Percentiles rank a stretch among this genome's conserved stretches.
Conservation (phyloP, 37 sponge, comb jelly and placozoan species). For the Oscarella lobularis region DNA sequence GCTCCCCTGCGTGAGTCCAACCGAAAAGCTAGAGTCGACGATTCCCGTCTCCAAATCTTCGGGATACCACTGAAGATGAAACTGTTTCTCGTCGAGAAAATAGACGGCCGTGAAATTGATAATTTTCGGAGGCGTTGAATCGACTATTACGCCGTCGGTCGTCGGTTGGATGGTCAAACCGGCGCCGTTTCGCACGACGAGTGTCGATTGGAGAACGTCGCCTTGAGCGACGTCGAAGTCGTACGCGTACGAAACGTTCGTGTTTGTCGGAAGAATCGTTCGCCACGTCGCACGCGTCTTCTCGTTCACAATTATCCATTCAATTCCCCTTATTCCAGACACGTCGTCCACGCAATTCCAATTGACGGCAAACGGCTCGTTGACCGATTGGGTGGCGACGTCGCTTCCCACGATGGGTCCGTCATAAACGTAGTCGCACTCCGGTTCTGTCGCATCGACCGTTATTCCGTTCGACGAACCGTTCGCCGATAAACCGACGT, state of each 20-base stretch:
- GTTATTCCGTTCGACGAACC: not conserved
- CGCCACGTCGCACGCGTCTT: not conserved
- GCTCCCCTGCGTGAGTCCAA: not conserved
- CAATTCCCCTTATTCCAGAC: not conserved
- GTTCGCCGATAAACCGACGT: not conserved
- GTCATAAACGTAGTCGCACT: not conserved
- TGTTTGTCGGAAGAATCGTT: too few species aligned
- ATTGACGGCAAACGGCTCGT: not conserved
- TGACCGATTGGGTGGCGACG: not conserved
- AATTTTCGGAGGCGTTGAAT: not conserved
- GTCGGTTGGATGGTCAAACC: not conserved
- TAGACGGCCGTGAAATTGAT: not conserved
- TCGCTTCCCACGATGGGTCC: not conserved
- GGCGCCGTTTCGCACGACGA: not conserved
- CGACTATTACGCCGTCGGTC: not conserved
- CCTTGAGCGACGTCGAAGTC: too few species aligned
- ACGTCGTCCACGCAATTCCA: not conserved
- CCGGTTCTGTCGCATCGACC: not conserved
- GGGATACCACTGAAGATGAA: not conserved
- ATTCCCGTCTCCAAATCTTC: not conserved
- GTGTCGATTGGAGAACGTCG: not conserved
- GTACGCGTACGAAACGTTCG: too few species aligned
- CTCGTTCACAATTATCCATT: not conserved
- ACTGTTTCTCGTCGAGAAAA: not conserved
- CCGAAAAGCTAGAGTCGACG: not conserved